Conservation (phyloP, 92 coral and sea anemone genomes). For the Bergia puertoricense region DNA sequence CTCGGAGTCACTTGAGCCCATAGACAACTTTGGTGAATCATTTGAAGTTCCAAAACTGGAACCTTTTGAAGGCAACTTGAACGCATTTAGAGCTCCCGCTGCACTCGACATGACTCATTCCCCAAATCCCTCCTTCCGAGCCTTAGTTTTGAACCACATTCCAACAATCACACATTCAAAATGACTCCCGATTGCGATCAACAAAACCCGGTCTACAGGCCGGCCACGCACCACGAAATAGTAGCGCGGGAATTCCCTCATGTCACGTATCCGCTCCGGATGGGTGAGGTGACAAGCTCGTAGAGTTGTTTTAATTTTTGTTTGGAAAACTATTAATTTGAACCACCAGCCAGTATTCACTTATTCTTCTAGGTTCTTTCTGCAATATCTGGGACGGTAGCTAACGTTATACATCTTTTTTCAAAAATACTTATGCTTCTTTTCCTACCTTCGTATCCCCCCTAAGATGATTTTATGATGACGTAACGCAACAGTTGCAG, state of each 20-base stretch:
- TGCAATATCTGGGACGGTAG: too few relatives aligned
- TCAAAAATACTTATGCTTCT: too few relatives aligned
- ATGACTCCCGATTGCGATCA: neutral
- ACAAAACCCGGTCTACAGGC: neutral
- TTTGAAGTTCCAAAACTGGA: neutral
- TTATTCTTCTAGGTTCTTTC: too few relatives aligned
- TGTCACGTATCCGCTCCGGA: neutral
- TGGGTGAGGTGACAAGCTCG: neutral
- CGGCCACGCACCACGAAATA: neutral
- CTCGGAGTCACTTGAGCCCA: slow-evolving; percentile 50
- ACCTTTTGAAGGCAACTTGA: neutral
- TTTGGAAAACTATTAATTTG: too few relatives aligned
- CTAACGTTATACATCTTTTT: too few relatives aligned
- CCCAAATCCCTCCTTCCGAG: neutral
- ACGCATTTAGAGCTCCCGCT: slow-evolving; percentile 1
- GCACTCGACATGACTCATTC: slow-evolving; percentile 35
- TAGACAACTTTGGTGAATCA: neutral
- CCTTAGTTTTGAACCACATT: slow-evolving; percentile 8
- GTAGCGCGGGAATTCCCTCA: slow-evolving; percentile 30
- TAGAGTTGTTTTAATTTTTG: neutral
- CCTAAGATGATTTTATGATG: too few relatives aligned
- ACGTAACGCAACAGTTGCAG: too few relatives aligned
- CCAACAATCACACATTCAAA: slow-evolving; percentile 11
- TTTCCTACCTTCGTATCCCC: too few relatives aligned
- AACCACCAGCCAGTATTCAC: too few relatives aligned